Base-by-base conservation (phyloP, 2,888 invertebrate species). In the Amorpha juglandis region DNA sequence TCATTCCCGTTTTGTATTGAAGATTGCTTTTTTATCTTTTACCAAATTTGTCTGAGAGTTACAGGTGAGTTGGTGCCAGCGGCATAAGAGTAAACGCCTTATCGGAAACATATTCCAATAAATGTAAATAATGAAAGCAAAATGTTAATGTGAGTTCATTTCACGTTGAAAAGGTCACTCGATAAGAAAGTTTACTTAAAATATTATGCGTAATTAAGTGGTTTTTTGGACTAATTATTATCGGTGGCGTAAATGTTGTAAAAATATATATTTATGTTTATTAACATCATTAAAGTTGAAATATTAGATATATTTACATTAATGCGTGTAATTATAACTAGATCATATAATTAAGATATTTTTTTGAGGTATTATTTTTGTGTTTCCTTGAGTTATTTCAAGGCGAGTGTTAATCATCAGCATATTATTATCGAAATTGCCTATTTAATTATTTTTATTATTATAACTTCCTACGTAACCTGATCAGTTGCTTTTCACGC, bases 51-150 rank as follows among this genome's bases (percentile, higher is more conserved):
- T 42, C 42, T 16, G 16, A 48, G 11, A 52, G 38, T 38, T 6
- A 38, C 42, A 12, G 16, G 58, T 19, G 19, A 50, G 50, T 50
- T 50, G 48, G 8, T 12, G 35, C 38, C 48, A 42, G 48, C 47
- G 35, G 9, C 21, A 48, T 48, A 21, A 52, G 14, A 27, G 12
- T 65, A 58, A 65, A 38, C 58, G 58, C 70, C 64, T 68, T 42
- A 65, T 55, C 53, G 50, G 33, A 42, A 65, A 55, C 50, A 42
- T 63, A 63, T 67, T 71, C 71, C 65, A 67, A 77, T 80, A 78
- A 77, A 78, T 71, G 70, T 80, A 76, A 72, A 76, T 80, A 80
- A 82, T 76, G 78, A 80, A 83, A 80, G 80, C 70, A 72, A 84
- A 77, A 85, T 84, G 79, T 82, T 81, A 80, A 80, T 83, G 79